Percentiles rank a stretch among this genome's conserved stretches.
Conservation (phyloP, 1,140 invertebrate genomes). For the Drosophila truncata region DNA sequence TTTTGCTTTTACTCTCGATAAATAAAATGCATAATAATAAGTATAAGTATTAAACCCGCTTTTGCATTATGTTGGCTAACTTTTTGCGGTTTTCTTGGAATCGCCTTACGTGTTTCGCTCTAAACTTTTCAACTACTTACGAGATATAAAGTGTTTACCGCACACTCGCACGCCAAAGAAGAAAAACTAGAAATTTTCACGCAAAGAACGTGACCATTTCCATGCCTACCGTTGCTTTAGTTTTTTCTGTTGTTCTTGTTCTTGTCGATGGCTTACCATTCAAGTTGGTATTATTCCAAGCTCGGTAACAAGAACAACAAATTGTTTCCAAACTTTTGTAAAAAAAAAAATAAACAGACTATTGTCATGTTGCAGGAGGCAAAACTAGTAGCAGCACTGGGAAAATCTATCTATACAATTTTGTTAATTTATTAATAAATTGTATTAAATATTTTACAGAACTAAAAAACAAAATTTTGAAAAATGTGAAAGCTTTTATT, state of each 20-base stretch:
- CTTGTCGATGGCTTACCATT: conserved; percentile 22
- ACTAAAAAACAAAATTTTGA: too few species aligned
- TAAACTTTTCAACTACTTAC: conserved; percentile 43
- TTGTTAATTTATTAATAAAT: too few species aligned
- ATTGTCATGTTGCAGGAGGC: conserved; percentile 18
- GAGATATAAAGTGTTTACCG: conserved; percentile 43
- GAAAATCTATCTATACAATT: too few species aligned
- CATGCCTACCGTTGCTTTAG: conserved; percentile 22
- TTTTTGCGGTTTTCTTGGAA: conserved; percentile 18
- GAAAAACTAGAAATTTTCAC: conserved; percentile 33
- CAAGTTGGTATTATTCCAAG: conserved; percentile 51
- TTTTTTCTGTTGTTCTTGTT: conserved; percentile 20
- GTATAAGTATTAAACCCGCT: neutral
- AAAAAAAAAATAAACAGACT: conserved; percentile 16
- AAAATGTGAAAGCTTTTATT: neutral
- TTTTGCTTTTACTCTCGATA: neutral
- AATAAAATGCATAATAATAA: conserved; percentile 3
- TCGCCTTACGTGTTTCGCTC: conserved; percentile 13
- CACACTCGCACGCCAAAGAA: conserved; percentile 16
- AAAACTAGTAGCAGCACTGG: neutral
- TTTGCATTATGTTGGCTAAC: conserved; percentile 22
- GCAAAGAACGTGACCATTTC: conserved; percentile 71
- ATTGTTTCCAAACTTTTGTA: conserved; percentile 29
- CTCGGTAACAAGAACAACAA: conserved; percentile 26
- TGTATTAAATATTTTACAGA: too few species aligned